phyloP scores from a whole-genome alignment of 2,888 invertebrate genomes.

The Himalopsyche kuldschensis region DNA sequence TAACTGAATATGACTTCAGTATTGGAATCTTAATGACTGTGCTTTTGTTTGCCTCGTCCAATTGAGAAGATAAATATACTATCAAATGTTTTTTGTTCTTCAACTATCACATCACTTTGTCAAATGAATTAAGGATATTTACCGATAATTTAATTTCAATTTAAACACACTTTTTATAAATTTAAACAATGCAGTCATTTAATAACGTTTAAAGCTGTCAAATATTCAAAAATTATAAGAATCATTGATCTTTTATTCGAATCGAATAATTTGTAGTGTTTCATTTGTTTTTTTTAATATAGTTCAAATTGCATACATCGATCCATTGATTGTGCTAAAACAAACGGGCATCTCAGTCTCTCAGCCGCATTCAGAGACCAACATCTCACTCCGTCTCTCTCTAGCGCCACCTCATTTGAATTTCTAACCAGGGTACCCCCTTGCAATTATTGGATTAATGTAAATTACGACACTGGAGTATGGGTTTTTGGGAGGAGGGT shows the following conservation, averaged over 20 bases:
- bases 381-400: conserved; percentile 51
- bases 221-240: no score
- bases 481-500: conserved; percentile 7
- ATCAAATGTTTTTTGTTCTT: no score
- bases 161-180: no score
- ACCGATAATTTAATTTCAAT: no score
- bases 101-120: no score
- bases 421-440: conserved; percentile 91
- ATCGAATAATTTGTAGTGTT: no score
- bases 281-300: no score
- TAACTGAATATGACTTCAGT: background rate
- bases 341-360: background rate
- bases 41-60: conserved; percentile 29
- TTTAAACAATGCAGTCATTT: no score
- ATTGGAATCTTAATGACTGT: conserved; percentile 36
- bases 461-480: conserved; percentile 76
- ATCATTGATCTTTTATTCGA: no score
- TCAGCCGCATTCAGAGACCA: background rate
- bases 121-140: no score
- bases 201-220: no score
- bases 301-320: background rate
- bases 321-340: background rate
- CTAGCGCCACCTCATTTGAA: conserved; percentile 85
- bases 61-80: no score
- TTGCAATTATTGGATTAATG: conserved; percentile 93